Evolutionary conservation across 2,888 invertebrate genomes (phyloP).

Genomic region (Hemistola chrysoprasaria): DNA sequence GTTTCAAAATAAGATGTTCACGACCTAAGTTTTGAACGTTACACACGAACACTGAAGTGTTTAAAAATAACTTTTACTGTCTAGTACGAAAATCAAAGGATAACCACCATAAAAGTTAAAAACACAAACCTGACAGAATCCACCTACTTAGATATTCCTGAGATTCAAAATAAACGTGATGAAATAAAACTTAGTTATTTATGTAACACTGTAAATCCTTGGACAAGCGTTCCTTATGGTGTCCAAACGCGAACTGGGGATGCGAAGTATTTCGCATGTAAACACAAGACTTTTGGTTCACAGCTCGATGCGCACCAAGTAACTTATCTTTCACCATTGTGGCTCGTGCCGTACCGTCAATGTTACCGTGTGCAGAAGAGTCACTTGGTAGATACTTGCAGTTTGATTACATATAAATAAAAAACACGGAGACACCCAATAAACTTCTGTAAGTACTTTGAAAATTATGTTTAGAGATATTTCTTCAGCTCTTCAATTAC

Average conservation of each 20-base stretch:
- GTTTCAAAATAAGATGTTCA: too few species aligned
- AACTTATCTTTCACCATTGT: conserved; percentile 82
- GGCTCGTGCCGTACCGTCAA: conserved; percentile 57
- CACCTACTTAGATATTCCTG: conserved; percentile 6
- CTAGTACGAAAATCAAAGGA: too few species aligned
- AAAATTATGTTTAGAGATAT: too few species aligned
- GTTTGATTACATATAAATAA: too few species aligned
- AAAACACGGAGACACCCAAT: too few species aligned
- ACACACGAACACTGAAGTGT: too few species aligned
- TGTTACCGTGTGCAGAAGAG: conserved; percentile 42
- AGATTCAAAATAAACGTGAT: conserved; percentile 3
- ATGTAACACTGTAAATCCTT: conserved; percentile 29
- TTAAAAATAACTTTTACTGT: too few species aligned
- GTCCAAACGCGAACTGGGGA: conserved; percentile 70
- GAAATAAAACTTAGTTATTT: neutral
- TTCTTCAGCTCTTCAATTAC: too few species aligned
- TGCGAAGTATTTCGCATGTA: conserved; percentile 74
- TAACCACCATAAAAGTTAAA: too few species aligned
- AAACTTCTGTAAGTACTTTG: too few species aligned
- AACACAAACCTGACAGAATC: conserved; percentile 14
- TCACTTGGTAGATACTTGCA: conserved; percentile 35
- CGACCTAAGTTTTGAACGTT: too few species aligned
- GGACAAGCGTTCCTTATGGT: conserved; percentile 60
- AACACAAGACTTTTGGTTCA: conserved; percentile 79
- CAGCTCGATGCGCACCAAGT: conserved; percentile 80